phyloP scores from a whole-genome alignment of 2,797 vertebrate species.

The Lagorchestes hirsutus region DNA sequence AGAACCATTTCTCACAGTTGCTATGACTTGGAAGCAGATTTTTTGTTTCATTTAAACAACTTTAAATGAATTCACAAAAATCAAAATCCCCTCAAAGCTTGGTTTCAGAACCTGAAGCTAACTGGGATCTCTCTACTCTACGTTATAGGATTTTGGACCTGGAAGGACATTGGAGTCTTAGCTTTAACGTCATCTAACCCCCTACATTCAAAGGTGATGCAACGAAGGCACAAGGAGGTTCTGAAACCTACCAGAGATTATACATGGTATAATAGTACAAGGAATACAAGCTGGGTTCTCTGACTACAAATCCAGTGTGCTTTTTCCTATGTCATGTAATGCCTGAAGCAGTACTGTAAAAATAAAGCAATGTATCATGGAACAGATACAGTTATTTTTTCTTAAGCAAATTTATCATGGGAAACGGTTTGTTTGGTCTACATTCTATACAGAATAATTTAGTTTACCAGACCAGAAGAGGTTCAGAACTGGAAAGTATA shows the following conservation, averaged over 20 bases:
- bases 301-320: background rate
- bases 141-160: background rate
- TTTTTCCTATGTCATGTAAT: background rate
- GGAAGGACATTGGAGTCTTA: background rate
- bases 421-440: background rate
- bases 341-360: background rate
- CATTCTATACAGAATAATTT: background rate
- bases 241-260: background rate
- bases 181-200: background rate
- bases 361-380: background rate
- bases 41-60: background rate
- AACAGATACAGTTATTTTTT: background rate
- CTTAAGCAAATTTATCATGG: background rate
- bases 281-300: background rate
- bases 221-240: background rate
- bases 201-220: background rate
- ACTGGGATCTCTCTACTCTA: background rate
- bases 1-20: slow-evolving; percentile 29
- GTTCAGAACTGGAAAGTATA: background rate
- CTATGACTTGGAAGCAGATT: background rate
- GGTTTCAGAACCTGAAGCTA: background rate
- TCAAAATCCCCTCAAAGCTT: background rate
- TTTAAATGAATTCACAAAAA: background rate
- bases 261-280: background rate
- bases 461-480: background rate